Evolutionary conservation across 1,140 invertebrate species (phyloP), one percentile per base, ranked within the genome.

Genomic region (Drosophila nigromelanica): DNA sequence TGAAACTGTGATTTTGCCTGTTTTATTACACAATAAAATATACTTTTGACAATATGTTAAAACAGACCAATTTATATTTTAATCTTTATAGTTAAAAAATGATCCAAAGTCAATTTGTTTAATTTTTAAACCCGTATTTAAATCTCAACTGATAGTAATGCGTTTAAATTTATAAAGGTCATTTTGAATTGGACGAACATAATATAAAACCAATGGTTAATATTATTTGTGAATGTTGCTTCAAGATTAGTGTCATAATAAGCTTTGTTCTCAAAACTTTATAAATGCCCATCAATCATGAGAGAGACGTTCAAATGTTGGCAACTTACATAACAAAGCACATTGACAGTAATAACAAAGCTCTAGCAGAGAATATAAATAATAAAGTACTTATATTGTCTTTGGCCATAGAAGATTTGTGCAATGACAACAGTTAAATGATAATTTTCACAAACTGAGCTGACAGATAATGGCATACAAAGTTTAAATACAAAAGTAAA

Each of bases 221-320:
- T 45, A 50, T 27, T 30, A 59, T 73, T 40, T 61, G 37, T 56
- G 52, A 55, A 48, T 70, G 55, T 61, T 68, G 40, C 21, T 35
- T 48, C 24, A 43, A 69, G 79, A 60, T 79, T 82, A 68, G 40
- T 59, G 73, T 52, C 76, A 73, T 68, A 76, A 72, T 76, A 75
- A 68, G 80, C 76, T 64, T 72, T 37, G 51, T 47, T 60, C 21
- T 21, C 14, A 61, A 83, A 83, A 45, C 72, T 60, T 45, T 24
- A 51, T 45, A 61, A 83, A 60, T 67, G 51, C 33, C 80, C 60
- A 79, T 82, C 80, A 76, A 72, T 76, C 80, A 58, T 62, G 45
- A 62, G 45, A 51, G 48, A 45, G 58, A 45, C 69, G 45, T 50
- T 21, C 27, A 30, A n/a, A 50, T 15, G 14, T 8, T 33, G n/a